Base-by-base conservation (phyloP, 2,888 invertebrate genomes). In the Tipula lateralis region DNA sequence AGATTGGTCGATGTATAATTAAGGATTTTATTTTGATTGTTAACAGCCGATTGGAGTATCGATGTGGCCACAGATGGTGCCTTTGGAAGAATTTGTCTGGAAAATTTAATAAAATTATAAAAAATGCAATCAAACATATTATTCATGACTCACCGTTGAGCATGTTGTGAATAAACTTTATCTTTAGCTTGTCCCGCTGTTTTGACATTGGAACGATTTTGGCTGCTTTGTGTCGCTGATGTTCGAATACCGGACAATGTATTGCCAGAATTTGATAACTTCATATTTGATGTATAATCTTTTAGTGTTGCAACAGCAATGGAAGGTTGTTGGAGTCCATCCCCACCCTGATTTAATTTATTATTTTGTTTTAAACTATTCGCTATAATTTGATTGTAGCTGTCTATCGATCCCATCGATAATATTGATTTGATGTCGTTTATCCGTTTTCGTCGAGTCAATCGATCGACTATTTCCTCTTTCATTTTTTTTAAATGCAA, bases 401-500 rank as follows among this genome's bases (percentile, higher is more conserved):
- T 29, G 7, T 85, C 84, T 81, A 66, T 84, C 19, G 86, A 84
- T 84, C 87, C 87, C 83, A 87, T 86, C 0, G 88, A 86, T 85
- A 88, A 87, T 13, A 87, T 86, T 13, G 88, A 87, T 85, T 88
- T 88, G 32, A 89, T 86, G 50, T 89, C 87, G 1, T 94, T 87
- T 1, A 94, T 92, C 87, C 95, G 94, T 87, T 94, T 93, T 87
- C 93, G 92, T 85, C 96, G 92, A 85, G 95, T 91, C 39, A 96
- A 90, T 86, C 96, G 91, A 6, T 95, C 90, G 84, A 95, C 91
- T 29, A 96, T 93, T 88, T 96, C 96, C 88, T 96, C 96, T 90
- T 97, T 96, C 2, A 96, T 92, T 89, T 96, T 96, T 88, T 95
- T 95, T 86, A 96, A 91, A 87, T 95, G 94, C 13, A 96, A 89